Evolutionary conservation across 2,113 vertebrate genomes (phyloP).

Genomic region (Pardalotus punctatus): DNA sequence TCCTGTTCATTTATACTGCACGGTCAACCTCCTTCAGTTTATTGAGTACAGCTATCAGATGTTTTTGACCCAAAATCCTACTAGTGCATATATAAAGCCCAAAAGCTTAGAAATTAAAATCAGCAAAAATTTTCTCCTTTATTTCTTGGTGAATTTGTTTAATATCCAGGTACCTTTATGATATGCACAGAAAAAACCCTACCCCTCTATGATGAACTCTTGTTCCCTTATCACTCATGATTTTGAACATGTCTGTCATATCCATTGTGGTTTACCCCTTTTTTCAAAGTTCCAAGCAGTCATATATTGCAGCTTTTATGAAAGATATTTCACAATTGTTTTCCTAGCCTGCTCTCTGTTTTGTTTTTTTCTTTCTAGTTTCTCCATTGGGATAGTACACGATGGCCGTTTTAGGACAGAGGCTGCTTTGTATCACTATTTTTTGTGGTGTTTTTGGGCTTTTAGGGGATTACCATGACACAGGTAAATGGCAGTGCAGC

Average conservation of each 20-base stretch:
- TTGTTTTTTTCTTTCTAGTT: background rate
- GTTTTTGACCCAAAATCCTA: background rate
- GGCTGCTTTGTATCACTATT: background rate
- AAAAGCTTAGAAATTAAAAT: background rate
- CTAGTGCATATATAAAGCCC: background rate
- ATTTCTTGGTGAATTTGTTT: background rate
- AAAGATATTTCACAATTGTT: background rate
- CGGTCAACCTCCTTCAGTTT: background rate
- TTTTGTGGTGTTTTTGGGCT: background rate
- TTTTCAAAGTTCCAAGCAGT: background rate
- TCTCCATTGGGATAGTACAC: background rate
- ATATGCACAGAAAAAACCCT: background rate
- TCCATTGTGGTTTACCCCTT: background rate
- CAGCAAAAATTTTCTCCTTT: background rate
- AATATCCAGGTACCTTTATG: background rate
- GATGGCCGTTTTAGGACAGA: background rate
- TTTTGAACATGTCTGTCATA: background rate
- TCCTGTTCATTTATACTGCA: background rate
- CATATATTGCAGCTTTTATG: background rate
- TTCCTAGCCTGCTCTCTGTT: fast-evolving
- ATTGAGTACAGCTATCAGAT: background rate
- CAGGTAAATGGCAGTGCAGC: background rate
- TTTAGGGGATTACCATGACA: background rate
- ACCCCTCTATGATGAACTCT: background rate
- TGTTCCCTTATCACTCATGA: background rate